phyloP scores from a whole-genome alignment of 2,888 invertebrate genomes.

The Plebejus anna region DNA sequence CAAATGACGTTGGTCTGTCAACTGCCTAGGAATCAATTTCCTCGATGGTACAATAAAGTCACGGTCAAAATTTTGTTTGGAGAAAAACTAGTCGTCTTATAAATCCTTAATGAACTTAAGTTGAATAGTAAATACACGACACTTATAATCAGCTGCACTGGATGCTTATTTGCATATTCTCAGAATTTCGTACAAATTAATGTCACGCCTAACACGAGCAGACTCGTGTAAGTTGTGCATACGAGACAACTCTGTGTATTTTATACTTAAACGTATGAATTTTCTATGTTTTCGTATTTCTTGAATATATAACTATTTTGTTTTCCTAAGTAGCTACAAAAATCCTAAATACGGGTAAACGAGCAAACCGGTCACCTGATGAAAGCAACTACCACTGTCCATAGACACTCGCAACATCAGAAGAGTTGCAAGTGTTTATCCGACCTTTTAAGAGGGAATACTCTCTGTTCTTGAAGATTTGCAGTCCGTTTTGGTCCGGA shows the following conservation, averaged over 20 bases:
- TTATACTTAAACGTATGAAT: neutral
- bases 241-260: neutral
- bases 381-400: too few relatives aligned
- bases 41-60: neutral
- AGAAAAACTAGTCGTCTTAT: neutral
- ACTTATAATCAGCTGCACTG: constrained; percentile 6
- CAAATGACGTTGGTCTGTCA: too few relatives aligned
- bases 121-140: neutral
- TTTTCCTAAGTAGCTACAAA: too few relatives aligned
- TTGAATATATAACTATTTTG: neutral
- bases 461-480: too few relatives aligned
- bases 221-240: neutral
- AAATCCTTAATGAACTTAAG: neutral
- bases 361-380: too few relatives aligned
- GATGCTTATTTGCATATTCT: neutral
- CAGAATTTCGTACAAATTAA: neutral
- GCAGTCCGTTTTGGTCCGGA: too few relatives aligned
- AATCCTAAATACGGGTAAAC: too few relatives aligned
- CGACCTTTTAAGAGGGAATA: too few relatives aligned
- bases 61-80: neutral
- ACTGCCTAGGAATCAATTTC: too few relatives aligned
- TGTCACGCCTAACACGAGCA: neutral
- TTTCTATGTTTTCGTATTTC: neutral
- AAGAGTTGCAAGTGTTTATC: too few relatives aligned
- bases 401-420: too few relatives aligned